These are phyloP conservation scores for Mormyrops attenuatus DNA, from an alignment of 2,797 vertebrate species.

Conservation along the genomic window DNA sequence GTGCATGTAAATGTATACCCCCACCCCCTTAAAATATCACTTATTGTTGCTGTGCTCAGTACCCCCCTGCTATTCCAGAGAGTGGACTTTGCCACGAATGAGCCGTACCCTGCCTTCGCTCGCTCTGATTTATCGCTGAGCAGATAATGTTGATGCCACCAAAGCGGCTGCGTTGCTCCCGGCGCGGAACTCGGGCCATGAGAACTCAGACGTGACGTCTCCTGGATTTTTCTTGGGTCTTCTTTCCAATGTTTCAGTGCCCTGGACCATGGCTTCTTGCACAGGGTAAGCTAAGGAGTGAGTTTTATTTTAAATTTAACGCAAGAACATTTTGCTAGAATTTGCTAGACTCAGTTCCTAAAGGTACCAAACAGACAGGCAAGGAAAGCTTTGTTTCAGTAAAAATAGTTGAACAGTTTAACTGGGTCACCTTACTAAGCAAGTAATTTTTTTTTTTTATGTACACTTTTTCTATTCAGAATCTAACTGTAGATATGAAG, in stretches of 20 bases:
- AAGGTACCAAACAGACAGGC: background rate
- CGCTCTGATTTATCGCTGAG: slow-evolving; percentile 15
- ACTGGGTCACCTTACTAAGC: background rate
- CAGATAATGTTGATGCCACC: slow-evolving; percentile 1
- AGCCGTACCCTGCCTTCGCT: slow-evolving; percentile 19
- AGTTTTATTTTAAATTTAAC: background rate
- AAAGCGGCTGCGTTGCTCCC: too few species aligned
- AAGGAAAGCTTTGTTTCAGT: background rate
- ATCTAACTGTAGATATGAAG: background rate
- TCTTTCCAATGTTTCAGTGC: slow-evolving; percentile 2
- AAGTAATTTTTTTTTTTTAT: background rate
- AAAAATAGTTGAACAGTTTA: background rate
- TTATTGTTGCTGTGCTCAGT: background rate
- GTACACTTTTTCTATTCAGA: background rate
- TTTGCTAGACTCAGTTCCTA: background rate
- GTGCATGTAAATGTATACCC: background rate
- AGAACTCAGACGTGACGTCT: background rate
- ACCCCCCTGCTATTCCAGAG: background rate
- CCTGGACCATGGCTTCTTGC: slow-evolving; percentile 21
- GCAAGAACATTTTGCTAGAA: background rate
- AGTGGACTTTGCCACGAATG: slow-evolving; percentile 19
- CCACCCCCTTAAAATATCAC: background rate
- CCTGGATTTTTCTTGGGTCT: background rate
- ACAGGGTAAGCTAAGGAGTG: slow-evolving; percentile 22
- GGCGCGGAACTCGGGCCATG: background rate